Percentiles rank a stretch among this genome's conserved stretches.
phyloP scores from a whole-genome alignment of 2,113 vertebrate genomes.

The Nyctibius bracteatus region DNA sequence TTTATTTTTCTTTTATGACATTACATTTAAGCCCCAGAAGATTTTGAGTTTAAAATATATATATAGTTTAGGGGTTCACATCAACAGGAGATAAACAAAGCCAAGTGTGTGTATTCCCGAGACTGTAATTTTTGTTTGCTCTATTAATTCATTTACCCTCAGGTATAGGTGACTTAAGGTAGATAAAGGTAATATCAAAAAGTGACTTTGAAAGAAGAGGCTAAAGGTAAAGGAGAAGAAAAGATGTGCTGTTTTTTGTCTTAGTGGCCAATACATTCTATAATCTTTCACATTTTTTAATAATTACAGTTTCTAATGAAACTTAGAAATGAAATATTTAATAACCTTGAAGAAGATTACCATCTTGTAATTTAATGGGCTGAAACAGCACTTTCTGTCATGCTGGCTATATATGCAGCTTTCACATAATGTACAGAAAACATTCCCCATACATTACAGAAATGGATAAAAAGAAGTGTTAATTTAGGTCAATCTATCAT shows the following conservation, averaged over 20 bases:
- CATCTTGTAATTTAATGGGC: background rate
- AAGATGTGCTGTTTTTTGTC: background rate
- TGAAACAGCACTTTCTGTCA: background rate
- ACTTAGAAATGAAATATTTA: background rate
- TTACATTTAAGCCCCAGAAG: background rate
- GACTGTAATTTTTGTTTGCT: background rate
- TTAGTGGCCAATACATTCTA: background rate
- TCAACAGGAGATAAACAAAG: background rate
- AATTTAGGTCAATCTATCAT: background rate
- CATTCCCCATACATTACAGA: background rate
- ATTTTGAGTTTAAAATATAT: background rate
- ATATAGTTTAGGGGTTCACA: background rate
- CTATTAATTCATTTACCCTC: background rate
- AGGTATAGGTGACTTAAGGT: background rate
- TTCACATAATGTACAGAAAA: background rate
- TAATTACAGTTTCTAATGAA: background rate
- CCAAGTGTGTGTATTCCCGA: background rate
- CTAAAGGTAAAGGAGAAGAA: background rate
- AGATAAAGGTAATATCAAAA: background rate
- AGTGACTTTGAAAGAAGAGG: background rate
- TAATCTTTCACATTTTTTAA: background rate
- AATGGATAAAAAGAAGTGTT: background rate
- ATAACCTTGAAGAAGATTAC: background rate
- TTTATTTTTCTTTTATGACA: background rate
- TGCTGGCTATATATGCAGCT: background rate